Evolutionary conservation across 2,888 invertebrate genomes (phyloP), one percentile per base, ranked within the genome.

Genomic region (Torymus tubicola): DNA sequence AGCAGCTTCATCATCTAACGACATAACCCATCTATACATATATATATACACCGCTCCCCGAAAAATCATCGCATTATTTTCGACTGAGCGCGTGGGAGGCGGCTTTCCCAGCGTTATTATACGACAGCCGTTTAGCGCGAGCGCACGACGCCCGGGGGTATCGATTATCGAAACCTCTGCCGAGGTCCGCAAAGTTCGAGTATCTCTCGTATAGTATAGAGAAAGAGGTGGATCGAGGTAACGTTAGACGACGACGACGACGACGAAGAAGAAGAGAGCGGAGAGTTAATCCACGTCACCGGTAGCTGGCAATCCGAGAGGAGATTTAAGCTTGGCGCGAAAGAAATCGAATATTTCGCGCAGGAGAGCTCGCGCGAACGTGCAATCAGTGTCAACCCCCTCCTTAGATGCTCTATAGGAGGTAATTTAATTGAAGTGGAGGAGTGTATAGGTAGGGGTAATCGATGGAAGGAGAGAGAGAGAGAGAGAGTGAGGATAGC

Each of bases 121-220:
- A 31, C 83, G 84, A 84, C 86, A 87, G 85, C 84, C 85, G 86
- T 85, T 85, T 85, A 85, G 83, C 84, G 84, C 68, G 68, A 58
- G 24, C 12, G 14, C 1, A 58, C 50, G 55, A 16, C 18, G 58
- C 78, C 72, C 75, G 70, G 78, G 78, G 74, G 82, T 86, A 86
- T 87, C 85, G 86, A 85, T 85, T 85, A 87, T 85, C 82, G 86
- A 88, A 88, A 83, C 86, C 86, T 83, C 64, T n/a, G 42, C 42
- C 61, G 42, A 69, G 63, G 70, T 65, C 69, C 63, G 73, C 52
- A 60, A 10, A 58, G 24, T 58, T 53, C 64, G 58, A 52, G 68
- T 65, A 18, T 68, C 16, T 60, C 16, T 52, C 52, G 24, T 16
- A 0, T 21, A 0, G 42, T 21, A 21, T 21, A 21, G 2, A 21